phyloP scores from a whole-genome alignment of 1,140 invertebrate species.

The Atopsyche davidsoni region DNA sequence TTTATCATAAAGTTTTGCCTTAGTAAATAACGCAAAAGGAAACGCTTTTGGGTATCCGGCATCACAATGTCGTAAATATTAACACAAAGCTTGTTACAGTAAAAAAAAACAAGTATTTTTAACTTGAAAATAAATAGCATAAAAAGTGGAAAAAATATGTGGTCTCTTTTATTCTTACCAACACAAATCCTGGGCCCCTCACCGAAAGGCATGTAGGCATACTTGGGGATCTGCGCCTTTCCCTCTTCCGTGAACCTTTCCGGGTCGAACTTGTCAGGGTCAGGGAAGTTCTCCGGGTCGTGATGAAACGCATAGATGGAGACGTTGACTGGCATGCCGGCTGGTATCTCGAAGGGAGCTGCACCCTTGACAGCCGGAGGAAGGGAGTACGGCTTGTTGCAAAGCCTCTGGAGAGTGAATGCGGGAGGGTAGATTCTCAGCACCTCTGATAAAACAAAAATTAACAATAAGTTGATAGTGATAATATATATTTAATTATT shows the following conservation, averaged over 20 bases:
- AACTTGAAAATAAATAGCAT: too few species aligned
- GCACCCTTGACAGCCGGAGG: background rate
- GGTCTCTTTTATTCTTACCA: slow-evolving; percentile 15
- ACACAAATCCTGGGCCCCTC: slow-evolving; percentile 24
- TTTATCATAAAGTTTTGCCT: too few species aligned
- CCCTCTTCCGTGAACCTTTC: slow-evolving; percentile 21
- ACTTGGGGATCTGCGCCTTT: slow-evolving; percentile 11
- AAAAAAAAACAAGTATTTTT: too few species aligned
- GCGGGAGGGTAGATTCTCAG: slow-evolving; percentile 16
- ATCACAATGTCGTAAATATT: too few species aligned
- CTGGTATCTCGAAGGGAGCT: background rate
- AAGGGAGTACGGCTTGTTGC: slow-evolving; percentile 9
- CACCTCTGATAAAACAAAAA: slow-evolving; percentile 15
- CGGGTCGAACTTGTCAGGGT: slow-evolving; percentile 20
- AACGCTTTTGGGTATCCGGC: too few species aligned
- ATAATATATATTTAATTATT: background rate
- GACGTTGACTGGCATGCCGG: slow-evolving; percentile 14
- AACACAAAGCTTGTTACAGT: too few species aligned
- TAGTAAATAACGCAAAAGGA: too few species aligned
- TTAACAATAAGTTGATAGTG: background rate
- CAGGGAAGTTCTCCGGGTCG: slow-evolving; percentile 20
- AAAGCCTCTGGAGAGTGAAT: slow-evolving; percentile 9
- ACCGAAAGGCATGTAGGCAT: slow-evolving; percentile 19
- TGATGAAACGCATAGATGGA: slow-evolving; percentile 12
- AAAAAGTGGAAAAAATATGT: background rate